Evolutionary conservation across 1,140 invertebrate genomes (phyloP).

Genomic region (Listronotus oregonensis): DNA sequence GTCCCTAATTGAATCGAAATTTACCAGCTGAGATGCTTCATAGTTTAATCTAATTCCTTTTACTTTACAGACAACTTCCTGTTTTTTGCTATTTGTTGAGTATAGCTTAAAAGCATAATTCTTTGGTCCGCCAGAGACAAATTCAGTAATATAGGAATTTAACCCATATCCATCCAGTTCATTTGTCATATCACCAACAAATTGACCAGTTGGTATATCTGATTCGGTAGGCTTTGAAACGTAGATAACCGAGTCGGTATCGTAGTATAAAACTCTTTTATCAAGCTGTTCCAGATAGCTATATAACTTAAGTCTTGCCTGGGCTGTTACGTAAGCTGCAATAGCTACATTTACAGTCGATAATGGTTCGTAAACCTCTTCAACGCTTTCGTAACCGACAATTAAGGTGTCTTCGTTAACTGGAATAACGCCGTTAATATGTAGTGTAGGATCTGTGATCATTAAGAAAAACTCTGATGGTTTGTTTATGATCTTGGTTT

Average conservation of each 20-base stretch:
- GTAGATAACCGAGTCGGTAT: conserved; percentile 55
- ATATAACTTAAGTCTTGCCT: conserved; percentile 55
- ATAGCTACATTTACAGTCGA: conserved; percentile 24
- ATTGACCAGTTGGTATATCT: conserved; percentile 40
- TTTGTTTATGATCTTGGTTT: too few relatives aligned
- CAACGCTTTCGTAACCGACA: conserved; percentile 38
- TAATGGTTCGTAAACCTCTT: neutral
- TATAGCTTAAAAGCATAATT: too few relatives aligned
- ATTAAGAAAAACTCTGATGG: conserved; percentile 32
- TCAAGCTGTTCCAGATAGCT: conserved; percentile 49
- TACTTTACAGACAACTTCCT: too few relatives aligned
- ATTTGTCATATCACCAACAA: conserved; percentile 51
- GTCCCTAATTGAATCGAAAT: too few relatives aligned
- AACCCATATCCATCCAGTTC: conserved; percentile 32
- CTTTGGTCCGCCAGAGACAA: too few relatives aligned
- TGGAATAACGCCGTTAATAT: conserved; percentile 33
- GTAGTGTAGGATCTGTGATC: conserved; percentile 41
- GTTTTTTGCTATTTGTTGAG: too few relatives aligned
- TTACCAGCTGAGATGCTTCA: too few relatives aligned
- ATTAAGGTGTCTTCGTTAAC: conserved; percentile 46
- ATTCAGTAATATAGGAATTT: too few relatives aligned
- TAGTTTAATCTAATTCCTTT: too few relatives aligned
- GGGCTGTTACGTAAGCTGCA: conserved; percentile 54
- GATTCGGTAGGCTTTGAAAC: conserved; percentile 27
- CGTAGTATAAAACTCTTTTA: conserved; percentile 52